A percentile compares a stretch with the other conserved stretches of the same genome.
phyloP scores from a whole-genome alignment of 1,140 invertebrate genomes.

The Eulimnadia texana region DNA sequence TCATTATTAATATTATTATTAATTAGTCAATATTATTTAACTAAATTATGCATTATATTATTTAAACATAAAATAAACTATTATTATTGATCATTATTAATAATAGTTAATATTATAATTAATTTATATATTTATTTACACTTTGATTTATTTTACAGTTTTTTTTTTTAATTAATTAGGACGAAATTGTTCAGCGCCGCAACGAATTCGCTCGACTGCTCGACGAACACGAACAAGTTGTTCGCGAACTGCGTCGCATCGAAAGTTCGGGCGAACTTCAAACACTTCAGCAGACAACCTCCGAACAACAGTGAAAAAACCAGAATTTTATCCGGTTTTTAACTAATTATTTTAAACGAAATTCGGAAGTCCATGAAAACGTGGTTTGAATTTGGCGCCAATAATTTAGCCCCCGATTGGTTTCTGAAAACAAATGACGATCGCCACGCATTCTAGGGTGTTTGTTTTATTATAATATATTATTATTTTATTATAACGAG shows the following conservation, averaged over 20 bases:
- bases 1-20: background rate
- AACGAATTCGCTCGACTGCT: slow-evolving; percentile 16
- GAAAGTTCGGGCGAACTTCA: slow-evolving; percentile 16
- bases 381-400: too few species aligned
- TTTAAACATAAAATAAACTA: too few species aligned
- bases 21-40: background rate
- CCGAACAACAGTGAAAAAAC: too few species aligned
- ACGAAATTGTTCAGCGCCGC: slow-evolving; percentile 13
- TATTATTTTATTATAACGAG: too few species aligned
- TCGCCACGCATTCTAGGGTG: too few species aligned
- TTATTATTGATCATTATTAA: background rate
- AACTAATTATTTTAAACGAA: too few species aligned
- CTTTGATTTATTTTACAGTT: background rate
- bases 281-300: background rate
- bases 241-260: slow-evolving; percentile 14
- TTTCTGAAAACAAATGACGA: too few species aligned
- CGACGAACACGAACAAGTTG: slow-evolving; percentile 17
- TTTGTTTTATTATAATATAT: too few species aligned
- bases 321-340: too few species aligned
- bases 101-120: background rate
- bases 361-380: too few species aligned
- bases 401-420: too few species aligned
- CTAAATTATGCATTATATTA: background rate
- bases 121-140: background rate
- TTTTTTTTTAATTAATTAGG: slow-evolving; percentile 11